Evolutionary conservation across 2,797 vertebrate species (phyloP), one percentile per base, ranked within the genome.

Genomic region (Triplophysa bombifrons): DNA sequence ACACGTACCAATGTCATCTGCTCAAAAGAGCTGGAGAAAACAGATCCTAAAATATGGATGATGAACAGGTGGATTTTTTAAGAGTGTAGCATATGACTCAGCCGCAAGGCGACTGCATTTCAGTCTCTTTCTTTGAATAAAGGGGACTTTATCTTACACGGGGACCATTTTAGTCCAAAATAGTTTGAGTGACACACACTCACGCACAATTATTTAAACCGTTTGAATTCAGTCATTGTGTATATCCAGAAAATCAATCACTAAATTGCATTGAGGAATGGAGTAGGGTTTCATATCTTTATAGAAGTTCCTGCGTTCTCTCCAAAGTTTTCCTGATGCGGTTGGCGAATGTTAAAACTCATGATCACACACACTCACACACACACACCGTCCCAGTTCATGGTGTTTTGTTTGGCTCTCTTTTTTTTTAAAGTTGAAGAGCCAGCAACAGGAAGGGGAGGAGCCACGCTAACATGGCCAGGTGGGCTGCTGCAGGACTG

Each of bases 341-440:
- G 74, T 75, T 73, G 64, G 68, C 58, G 74, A 34, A 70, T 63
- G 38, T 72, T 46, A 56, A 83, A 71, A 84, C 65, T 73, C 25
- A 76, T 73, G 68, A 76, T 71, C 70, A 70, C 48, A 74, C 63
- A 63, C 44, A 55, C 80, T 72, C 83, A 75, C 48, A 74, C 63
- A 63, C 44, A 55, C 80, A 75, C 83, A 75, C 78, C 79, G 55
- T 82, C 78, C 67, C 58, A 51, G 72, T 64, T 61, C 73, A 80
- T 69, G 68, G 56, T 83, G 82, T 50, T 79, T 55, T 75, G 64
- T 78, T 68, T 83, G 72, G 66, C 67, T 78, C 53, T 27, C 78
- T 51, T 17, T 51, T 48, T 46, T 75, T 87, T 85, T 90, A 91
- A 90, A 87, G 87, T 82, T 78, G 83, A 53, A 80, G 76, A 65